Evolutionary conservation across 2,888 invertebrate species (phyloP).

Genomic region (Stenchaetothrips biformis): DNA sequence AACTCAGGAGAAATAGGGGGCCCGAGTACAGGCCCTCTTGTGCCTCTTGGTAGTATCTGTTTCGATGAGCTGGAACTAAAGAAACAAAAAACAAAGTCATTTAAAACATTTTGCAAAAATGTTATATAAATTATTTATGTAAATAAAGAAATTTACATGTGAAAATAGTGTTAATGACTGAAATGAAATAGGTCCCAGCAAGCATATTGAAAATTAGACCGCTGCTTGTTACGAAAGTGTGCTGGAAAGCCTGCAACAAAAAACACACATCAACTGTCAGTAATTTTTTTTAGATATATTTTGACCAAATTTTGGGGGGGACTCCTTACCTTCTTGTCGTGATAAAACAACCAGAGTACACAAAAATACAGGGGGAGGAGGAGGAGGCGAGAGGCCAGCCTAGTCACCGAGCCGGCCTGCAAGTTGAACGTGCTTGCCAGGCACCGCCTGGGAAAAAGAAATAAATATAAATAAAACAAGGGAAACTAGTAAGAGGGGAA

Average conservation of each 20-base stretch:
- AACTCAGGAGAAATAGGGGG: conserved; percentile 73
- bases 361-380: conserved; percentile 71
- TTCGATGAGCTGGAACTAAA: conserved; percentile 75
- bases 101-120: background rate
- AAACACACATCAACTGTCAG: background rate
- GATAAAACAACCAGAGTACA: conserved; percentile 70
- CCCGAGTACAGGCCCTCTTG: conserved; percentile 86
- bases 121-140: background rate
- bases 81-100: conserved; percentile 34
- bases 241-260: conserved; percentile 54
- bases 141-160: conserved; percentile 54
- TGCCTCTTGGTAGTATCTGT: conserved; percentile 86
- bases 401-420: conserved; percentile 67
- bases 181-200: conserved; percentile 62
- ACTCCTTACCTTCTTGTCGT: conserved; percentile 54
- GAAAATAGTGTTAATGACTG: conserved; percentile 62
- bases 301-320: conserved; percentile 27
- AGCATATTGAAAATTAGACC: conserved; percentile 66
- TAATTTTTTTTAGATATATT: background rate
- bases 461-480: conserved; percentile 27
- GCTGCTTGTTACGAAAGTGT: conserved; percentile 64
- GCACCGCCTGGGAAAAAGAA: conserved; percentile 56
- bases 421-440: conserved; percentile 74
- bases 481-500: conserved; percentile 31
- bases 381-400: conserved; percentile 69